phyloP scores from a whole-genome alignment of 2,113 vertebrate genomes.

The Ginglymostoma cirratum region DNA sequence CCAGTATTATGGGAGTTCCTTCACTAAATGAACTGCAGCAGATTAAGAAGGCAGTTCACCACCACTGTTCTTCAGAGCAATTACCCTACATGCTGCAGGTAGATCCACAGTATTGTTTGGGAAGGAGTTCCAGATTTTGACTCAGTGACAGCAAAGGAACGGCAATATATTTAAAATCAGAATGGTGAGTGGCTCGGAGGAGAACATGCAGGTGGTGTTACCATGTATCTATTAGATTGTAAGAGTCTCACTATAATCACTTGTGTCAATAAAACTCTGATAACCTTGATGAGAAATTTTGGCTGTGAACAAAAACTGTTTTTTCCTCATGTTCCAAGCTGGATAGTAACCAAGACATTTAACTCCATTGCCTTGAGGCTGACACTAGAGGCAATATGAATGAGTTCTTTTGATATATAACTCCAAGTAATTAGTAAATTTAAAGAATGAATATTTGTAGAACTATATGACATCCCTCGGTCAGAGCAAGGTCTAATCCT shows the following conservation, averaged over 20 bases:
- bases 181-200: too few species aligned
- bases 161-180: too few species aligned
- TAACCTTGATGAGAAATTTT: not conserved
- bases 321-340: not conserved
- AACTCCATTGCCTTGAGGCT: not conserved
- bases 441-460: constrained; percentile 2
- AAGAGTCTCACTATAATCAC: not conserved
- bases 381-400: not conserved
- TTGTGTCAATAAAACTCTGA: not conserved
- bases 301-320: not conserved
- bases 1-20: too few species aligned
- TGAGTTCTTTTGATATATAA: not conserved
- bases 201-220: too few species aligned
- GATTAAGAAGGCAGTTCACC: too few species aligned
- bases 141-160: too few species aligned
- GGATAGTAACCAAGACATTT: not conserved
- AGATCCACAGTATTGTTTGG: too few species aligned
- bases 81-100: too few species aligned
- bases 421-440: not conserved
- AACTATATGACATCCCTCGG: not conserved
- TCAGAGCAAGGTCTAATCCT: not conserved
- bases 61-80: too few species aligned
- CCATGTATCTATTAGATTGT: not conserved
- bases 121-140: too few species aligned
- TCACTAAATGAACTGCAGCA: too few species aligned